phyloP scores from a whole-genome alignment of 2,113 vertebrate genomes.

The Tretioscincus oriximinensis region DNA sequence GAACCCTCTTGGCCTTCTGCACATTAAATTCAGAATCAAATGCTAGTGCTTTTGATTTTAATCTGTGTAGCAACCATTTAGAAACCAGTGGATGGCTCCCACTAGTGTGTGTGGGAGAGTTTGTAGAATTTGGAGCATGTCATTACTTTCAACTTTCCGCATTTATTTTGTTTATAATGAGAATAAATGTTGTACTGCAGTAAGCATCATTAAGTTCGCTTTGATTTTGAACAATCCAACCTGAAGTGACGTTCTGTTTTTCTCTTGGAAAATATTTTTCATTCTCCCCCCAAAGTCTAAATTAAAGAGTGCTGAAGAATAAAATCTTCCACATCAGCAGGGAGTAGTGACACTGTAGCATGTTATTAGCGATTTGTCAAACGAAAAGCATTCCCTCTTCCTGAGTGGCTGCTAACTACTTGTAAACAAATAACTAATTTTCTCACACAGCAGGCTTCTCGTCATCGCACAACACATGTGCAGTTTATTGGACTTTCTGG shows the following conservation, averaged over 20 bases:
- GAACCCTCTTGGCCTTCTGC: neutral
- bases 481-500: neutral
- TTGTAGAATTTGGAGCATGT: neutral
- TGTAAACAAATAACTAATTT: constrained; percentile 16
- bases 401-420: neutral
- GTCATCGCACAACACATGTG: neutral
- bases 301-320: neutral
- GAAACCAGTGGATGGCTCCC: neutral
- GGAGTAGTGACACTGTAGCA: neutral
- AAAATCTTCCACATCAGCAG: neutral
- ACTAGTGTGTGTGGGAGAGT: neutral
- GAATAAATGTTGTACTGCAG: neutral
- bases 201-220: neutral
- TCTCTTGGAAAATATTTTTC: neutral
- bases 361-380: constrained; percentile 15
- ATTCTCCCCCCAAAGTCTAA: constrained; percentile 1
- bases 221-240: constrained; percentile 3
- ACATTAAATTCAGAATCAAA: constrained; percentile 23
- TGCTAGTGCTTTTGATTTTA: constrained; percentile 11
- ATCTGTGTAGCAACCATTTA: neutral
- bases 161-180: neutral
- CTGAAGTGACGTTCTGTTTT: neutral
- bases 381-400: neutral
- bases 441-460: neutral
- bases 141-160: accelerated